These are phyloP conservation scores for Ctena decussata DNA, from an alignment of 2,888 invertebrate species.

Conservation along the genomic window DNA sequence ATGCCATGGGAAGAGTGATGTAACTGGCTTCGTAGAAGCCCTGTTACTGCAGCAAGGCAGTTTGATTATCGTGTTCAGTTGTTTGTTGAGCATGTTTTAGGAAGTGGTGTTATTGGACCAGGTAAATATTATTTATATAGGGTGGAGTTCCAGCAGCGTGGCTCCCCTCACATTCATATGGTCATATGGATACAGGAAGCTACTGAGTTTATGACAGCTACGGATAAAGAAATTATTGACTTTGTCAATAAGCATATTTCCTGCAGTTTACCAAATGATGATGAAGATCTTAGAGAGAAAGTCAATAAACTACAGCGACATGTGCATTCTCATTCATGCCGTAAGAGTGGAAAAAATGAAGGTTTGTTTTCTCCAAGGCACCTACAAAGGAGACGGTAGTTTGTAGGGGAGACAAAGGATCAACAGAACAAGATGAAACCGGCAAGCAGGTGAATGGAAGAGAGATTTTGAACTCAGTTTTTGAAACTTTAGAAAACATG, in stretches of 20 bases:
- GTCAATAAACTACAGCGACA: slow-evolving; percentile 21
- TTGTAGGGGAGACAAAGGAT: not conserved
- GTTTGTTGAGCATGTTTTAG: not conserved
- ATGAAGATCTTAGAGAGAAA: not conserved
- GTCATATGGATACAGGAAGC: slow-evolving; percentile 11
- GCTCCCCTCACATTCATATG: slow-evolving; percentile 12
- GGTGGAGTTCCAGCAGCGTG: slow-evolving; percentile 5
- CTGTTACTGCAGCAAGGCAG: slow-evolving; percentile 10
- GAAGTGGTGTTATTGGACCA: not conserved
- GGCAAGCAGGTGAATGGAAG: too few relatives aligned
- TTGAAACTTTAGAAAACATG: too few relatives aligned
- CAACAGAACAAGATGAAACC: too few relatives aligned
- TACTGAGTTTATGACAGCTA: not conserved
- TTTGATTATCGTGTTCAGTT: slow-evolving; percentile 18
- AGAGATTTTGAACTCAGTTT: too few relatives aligned
- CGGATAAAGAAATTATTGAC: slow-evolving; percentile 2
- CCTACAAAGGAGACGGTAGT: slow-evolving; percentile 4
- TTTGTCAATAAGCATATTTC: slow-evolving; percentile 5
- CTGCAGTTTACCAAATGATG: not conserved
- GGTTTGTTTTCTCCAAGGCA: slow-evolving; percentile 5
- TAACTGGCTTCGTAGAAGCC: not conserved
- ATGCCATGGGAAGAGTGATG: not conserved
- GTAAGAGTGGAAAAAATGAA: not conserved
- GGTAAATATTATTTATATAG: not conserved
- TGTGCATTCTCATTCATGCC: slow-evolving; percentile 6